Percentiles rank a stretch among this genome's conserved stretches.
Conservation (phyloP, 2,797 vertebrate genomes). For the Menidia menidia region DNA sequence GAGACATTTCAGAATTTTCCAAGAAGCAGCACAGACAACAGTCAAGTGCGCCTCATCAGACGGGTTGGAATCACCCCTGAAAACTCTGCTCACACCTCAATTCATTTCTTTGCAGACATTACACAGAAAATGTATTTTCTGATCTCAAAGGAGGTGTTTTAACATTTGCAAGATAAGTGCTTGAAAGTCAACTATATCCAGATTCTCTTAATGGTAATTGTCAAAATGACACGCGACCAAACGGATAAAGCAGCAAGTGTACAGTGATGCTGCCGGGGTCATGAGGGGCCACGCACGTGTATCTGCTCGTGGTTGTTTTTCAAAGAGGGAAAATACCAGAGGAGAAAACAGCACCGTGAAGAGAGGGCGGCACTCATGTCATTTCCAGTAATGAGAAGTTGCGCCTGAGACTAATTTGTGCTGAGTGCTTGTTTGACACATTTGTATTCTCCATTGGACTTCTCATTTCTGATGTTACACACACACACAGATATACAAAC, state of each 20-base stretch:
- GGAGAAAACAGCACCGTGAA: neutral
- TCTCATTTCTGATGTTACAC: neutral
- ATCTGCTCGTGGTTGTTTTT: neutral
- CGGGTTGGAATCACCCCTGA: constrained; percentile 3
- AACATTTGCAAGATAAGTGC: neutral
- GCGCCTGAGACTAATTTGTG: neutral
- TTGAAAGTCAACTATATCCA: neutral
- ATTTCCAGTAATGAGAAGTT: neutral
- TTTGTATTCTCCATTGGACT: neutral
- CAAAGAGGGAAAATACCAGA: neutral
- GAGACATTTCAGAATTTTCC: neutral
- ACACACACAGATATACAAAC: neutral
- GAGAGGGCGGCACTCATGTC: neutral
- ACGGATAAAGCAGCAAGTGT: neutral
- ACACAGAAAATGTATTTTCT: constrained; percentile 14
- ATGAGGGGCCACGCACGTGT: neutral
- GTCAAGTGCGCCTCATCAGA: constrained; percentile 22
- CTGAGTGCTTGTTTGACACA: neutral
- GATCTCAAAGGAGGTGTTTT: constrained; percentile 9
- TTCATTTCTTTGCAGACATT: constrained; percentile 18
- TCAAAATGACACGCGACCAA: neutral
- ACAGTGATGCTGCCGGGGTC: neutral
- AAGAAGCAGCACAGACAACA: neutral
- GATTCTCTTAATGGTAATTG: no score
- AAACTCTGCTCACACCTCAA: constrained; percentile 1